phyloP scores from a whole-genome alignment of 2,888 invertebrate species.

The Pimpla rufipes region DNA sequence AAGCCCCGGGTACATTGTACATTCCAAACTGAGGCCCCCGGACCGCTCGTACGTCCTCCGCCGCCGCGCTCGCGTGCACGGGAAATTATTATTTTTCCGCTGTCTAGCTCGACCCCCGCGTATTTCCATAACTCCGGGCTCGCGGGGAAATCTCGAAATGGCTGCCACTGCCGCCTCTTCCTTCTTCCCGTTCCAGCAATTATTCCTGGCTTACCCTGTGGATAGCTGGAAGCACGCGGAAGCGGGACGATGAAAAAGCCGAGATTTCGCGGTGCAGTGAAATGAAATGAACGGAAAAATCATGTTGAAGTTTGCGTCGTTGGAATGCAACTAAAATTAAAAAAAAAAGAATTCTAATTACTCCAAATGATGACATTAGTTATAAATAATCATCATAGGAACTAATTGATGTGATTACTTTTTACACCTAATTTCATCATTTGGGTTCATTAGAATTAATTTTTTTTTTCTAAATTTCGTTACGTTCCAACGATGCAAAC shows the following conservation, averaged over 20 bases:
- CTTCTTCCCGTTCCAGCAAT: background rate
- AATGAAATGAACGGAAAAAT: background rate
- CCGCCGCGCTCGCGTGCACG: slow-evolving; percentile 18
- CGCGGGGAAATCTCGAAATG: background rate
- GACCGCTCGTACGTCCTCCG: slow-evolving; percentile 14
- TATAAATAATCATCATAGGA: too few relatives aligned
- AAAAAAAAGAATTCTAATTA: too few relatives aligned
- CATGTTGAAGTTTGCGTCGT: too few relatives aligned
- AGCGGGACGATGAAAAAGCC: background rate
- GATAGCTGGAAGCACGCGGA: background rate
- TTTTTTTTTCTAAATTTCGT: too few relatives aligned
- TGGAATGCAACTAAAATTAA: too few relatives aligned
- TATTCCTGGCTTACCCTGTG: slow-evolving; percentile 5
- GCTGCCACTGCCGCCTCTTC: slow-evolving; percentile 12
- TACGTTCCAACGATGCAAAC: too few relatives aligned
- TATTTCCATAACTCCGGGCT: background rate
- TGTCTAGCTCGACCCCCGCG: slow-evolving; percentile 13
- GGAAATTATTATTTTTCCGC: slow-evolving; percentile 58
- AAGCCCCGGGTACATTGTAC: slow-evolving; percentile 25
- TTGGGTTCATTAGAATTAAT: too few relatives aligned
- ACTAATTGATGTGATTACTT: too few relatives aligned
- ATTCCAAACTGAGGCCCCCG: slow-evolving; percentile 20
- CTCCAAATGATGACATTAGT: too few relatives aligned
- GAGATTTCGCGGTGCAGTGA: background rate
- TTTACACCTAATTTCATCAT: too few relatives aligned